These are phyloP conservation scores for Cerastoderma edule DNA, from an alignment of 2,888 invertebrate species.

Conservation along the genomic window DNA sequence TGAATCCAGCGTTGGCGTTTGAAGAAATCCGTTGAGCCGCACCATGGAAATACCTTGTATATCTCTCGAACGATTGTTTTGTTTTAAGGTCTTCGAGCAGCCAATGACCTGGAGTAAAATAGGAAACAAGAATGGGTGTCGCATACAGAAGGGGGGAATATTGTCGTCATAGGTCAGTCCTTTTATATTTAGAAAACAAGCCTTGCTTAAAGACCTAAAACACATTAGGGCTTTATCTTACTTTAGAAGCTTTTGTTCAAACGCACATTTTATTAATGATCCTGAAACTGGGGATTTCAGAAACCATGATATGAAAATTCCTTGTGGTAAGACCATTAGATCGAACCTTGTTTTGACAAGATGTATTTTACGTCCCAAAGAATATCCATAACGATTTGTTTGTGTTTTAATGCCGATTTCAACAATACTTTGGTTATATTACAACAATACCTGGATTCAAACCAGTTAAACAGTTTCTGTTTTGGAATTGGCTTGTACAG, in stretches of 20 bases:
- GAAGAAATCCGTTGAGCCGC: background rate
- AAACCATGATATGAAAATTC: no score
- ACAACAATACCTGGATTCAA: background rate
- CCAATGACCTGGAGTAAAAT: slow-evolving; percentile 25
- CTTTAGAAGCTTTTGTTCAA: background rate
- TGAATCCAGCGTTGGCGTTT: background rate
- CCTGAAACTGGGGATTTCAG: background rate
- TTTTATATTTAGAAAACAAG: background rate
- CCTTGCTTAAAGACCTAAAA: background rate
- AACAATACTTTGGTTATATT: background rate
- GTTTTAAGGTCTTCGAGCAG: background rate
- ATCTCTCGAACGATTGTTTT: background rate
- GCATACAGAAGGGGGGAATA: no score
- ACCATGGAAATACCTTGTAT: background rate
- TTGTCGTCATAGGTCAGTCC: background rate
- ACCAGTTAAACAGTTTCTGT: background rate
- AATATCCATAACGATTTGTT: no score
- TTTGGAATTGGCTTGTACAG: background rate
- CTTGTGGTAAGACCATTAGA: no score
- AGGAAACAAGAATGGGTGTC: no score
- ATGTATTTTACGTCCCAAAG: no score
- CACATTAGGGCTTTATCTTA: background rate
- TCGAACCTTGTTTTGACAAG: no score
- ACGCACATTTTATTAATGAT: background rate
- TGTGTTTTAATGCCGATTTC: no score